Evolutionary conservation across 2,113 vertebrate species (phyloP).

Genomic region (Gadus macrocephalus): DNA sequence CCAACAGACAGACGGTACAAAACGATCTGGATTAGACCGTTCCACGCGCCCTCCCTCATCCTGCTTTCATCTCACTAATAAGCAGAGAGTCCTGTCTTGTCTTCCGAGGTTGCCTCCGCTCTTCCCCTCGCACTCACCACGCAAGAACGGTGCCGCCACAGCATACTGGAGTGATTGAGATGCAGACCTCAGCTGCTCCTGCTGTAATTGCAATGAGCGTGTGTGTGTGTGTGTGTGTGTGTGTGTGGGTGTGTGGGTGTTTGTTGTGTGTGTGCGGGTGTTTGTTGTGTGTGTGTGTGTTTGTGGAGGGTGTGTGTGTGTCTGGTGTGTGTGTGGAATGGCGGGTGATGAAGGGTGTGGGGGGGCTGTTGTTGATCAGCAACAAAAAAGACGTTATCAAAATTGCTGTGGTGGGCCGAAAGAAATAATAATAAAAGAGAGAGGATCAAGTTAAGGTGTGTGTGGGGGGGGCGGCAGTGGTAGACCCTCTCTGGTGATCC

Average conservation of each 20-base stretch:
- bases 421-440: too few relatives aligned
- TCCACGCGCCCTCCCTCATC: conserved; percentile 41
- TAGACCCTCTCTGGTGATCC: too few relatives aligned
- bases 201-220: conserved; percentile 43
- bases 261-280: not conserved
- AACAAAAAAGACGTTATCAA: too few relatives aligned
- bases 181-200: conserved; percentile 35
- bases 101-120: conserved; percentile 41
- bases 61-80: conserved; percentile 61
- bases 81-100: conserved; percentile 43
- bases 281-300: not conserved
- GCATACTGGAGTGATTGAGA: conserved; percentile 30
- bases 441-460: too few relatives aligned
- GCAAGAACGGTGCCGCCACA: not conserved
- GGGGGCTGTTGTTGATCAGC: too few relatives aligned
- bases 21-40: conserved; percentile 54
- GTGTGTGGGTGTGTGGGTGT: not conserved
- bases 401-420: too few relatives aligned
- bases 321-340: not conserved
- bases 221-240: not conserved
- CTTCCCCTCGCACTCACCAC: conserved; percentile 39
- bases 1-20: conserved; percentile 51
- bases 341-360: not conserved
- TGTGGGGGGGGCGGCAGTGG: too few relatives aligned
- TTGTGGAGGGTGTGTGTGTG: not conserved